Base-by-base conservation (phyloP, 2,113 vertebrate species). In the Antigone vipio region DNA sequence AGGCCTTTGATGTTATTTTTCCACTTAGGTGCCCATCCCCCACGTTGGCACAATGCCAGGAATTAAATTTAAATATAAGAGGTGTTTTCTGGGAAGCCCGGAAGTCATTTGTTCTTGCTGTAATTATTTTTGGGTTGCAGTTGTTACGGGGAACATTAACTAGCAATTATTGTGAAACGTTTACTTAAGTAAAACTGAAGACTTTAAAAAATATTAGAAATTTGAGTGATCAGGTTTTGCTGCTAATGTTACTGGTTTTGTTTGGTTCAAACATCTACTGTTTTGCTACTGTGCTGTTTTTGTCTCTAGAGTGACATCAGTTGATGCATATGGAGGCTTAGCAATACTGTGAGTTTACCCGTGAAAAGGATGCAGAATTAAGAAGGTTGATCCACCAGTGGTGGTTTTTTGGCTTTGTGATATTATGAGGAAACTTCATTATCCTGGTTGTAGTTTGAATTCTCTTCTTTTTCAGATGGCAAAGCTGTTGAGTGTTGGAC, bases 281-380 rank as follows among this genome's bases (percentile, higher is more conserved):
- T 82, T 96, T 71, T 89, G 34, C 63, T 96, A 19, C 27, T 72
- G 24, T 82, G 27, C 63, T 95, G 11, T 73, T 89, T 83, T 92
- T 95, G 66, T 96, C 45, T 84, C 83, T 94, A 2, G 72, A 95
- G 77, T 95, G 92, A 95, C 76, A 95, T 32, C 81, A 95, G 30
- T 80, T 97, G 96, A 93, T 94, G 81, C 50, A 71, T 50, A 49
- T 53, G 75, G 83, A 94, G n/a, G 75, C 18, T 86, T 90, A 86
- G 82, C 72, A 74, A 73, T 96, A 64, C 67, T 93, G 38, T 79
- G 62, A 81, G 64, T 29, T 96, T 85, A 80, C 34, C 34, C 26
- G 79, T 87, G 35, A 68, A 84, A 67, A 95, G 56, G 42, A 68
- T 96, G 82, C 78, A 83, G 35, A 90, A 50, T 85, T 91, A 56